A percentile compares a stretch with the other conserved stretches of the same genome.
Conservation (phyloP, 2,888 invertebrate genomes). For the Antheraea yamamai region DNA sequence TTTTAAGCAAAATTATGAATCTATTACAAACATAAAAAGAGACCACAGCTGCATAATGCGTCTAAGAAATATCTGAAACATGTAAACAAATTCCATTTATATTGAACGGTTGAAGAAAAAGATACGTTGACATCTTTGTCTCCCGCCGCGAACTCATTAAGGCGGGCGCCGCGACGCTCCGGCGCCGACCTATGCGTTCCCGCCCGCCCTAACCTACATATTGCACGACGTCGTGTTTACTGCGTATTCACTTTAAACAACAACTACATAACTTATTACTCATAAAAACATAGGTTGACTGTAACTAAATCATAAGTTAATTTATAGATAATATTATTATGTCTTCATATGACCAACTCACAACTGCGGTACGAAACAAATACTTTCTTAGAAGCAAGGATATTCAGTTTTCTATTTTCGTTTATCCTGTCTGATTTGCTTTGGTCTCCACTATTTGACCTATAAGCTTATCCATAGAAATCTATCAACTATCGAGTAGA, state of each 20-base stretch:
- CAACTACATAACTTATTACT: background rate
- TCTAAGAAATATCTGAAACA: background rate
- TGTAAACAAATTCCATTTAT: background rate
- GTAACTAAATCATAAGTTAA: no score
- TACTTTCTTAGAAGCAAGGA: no score
- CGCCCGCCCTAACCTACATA: conserved; percentile 14
- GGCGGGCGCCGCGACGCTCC: conserved; percentile 19
- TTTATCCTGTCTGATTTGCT: no score
- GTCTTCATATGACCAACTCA: no score
- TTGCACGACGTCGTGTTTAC: background rate
- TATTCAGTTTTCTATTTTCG: no score
- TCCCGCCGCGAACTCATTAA: conserved; percentile 13
- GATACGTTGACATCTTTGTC: conserved; percentile 7
- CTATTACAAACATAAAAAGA: background rate
- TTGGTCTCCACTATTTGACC: no score
- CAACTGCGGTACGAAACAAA: no score
- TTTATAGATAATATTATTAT: no score
- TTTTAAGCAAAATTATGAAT: no score
- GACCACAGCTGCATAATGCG: background rate
- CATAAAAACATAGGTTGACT: background rate
- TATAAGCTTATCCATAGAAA: no score
- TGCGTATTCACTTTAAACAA: conserved; percentile 8
- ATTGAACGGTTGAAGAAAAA: background rate
- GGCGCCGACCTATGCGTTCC: conserved; percentile 7
- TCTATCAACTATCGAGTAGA: no score